Evolutionary conservation across 1,140 invertebrate species (phyloP), one percentile per base, ranked within the genome.

Genomic region (Drosophila novamexicana): DNA sequence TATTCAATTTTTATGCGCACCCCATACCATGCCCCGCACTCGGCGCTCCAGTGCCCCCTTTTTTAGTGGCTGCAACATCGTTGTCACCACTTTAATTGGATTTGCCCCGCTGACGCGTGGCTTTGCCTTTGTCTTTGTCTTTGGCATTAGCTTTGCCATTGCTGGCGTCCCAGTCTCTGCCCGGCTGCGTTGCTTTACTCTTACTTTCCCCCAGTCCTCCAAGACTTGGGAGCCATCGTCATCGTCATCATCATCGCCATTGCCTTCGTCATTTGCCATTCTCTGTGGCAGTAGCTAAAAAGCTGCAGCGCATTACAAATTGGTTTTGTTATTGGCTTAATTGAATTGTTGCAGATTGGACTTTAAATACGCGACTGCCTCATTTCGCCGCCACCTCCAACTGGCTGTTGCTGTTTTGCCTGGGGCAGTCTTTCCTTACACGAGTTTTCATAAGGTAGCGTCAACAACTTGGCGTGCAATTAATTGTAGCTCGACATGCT

Each of bases 61-160:
- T 82, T 83, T 86, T 83, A 70, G 64, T 77, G 64, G 64, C 70
- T 84, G 77, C 77, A 79, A 74, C 75, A 69, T 88, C 83, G 79
- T 86, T 86, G 84, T 88, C 83, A 83, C 79, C 81, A 77, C 65
- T 83, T 88, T 88, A 88, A 88, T 88, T 88, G 83, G 84, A 88
- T 88, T 88, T 88, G 69, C 75, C 69, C 54, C 72, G 42, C 61
- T 77, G 76, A 67, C 77, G 47, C 69, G 50, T 66, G 72, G 67
- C 82, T 76, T 88, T 86, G 79, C 78, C 78, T 81, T 79, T 58
- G 49, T 62, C 45, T 68, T 68, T 40, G 22, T 62, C 45, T 68
- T 68, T 40, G 22, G 49, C 49, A 68, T 75, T 69, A 69, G 72
- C 66, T 69, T 37, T 16, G 65, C 66, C 58, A 58, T 45, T 67